phyloP scores from a whole-genome alignment of 2,797 vertebrate species.

The Halcyon smyrnensis region DNA sequence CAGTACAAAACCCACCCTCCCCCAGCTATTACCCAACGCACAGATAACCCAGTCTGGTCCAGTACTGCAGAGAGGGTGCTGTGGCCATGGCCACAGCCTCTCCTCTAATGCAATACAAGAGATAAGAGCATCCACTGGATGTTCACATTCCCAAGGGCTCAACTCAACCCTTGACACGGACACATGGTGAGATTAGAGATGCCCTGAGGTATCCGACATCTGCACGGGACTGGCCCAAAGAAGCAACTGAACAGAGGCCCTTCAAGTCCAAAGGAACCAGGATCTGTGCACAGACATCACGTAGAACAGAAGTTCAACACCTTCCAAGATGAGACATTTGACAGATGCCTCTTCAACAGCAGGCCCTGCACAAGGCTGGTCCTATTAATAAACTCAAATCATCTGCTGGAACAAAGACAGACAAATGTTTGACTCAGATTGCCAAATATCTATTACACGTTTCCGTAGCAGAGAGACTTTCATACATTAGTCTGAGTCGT shows the following conservation, averaged over 20 bases:
- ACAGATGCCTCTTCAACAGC: neutral
- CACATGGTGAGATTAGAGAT: neutral
- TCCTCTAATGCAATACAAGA: neutral
- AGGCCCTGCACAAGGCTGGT: neutral
- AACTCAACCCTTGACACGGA: neutral
- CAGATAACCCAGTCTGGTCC: neutral
- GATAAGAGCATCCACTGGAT: neutral
- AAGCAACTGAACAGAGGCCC: neutral
- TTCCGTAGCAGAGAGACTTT: constrained; percentile 39
- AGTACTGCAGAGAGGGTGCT: neutral
- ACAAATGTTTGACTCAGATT: neutral
- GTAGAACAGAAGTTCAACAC: neutral
- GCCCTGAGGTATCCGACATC: neutral
- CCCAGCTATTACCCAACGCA: neutral
- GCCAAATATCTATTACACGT: constrained; percentile 25
- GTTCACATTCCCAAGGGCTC: neutral
- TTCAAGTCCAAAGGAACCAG: neutral
- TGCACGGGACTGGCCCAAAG: neutral
- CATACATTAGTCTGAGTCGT: constrained; percentile 17
- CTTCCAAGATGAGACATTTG: neutral
- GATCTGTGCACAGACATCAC: neutral
- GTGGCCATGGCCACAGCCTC: neutral
- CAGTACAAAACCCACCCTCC: neutral
- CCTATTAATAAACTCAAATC: neutral
- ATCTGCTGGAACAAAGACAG: constrained; percentile 4